A percentile compares a stretch with the other conserved stretches of the same genome.
These are phyloP conservation scores for Lasaia peninsularis DNA, from an alignment of 1,140 invertebrate genomes.

Conservation along the genomic window DNA sequence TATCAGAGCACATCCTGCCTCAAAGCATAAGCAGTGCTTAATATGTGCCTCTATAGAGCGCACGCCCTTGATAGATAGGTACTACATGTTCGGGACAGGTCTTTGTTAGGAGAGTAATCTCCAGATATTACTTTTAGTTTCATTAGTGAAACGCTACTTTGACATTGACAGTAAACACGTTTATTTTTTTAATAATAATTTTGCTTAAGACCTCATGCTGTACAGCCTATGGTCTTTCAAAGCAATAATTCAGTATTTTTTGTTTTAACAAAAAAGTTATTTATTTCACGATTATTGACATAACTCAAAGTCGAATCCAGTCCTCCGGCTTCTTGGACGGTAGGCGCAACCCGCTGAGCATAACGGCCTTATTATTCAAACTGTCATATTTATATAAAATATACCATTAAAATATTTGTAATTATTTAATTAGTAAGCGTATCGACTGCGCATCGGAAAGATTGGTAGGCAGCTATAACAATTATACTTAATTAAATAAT, in stretches of 20 bases:
- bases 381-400: conserved; percentile 2
- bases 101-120: no score
- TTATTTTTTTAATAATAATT: not conserved
- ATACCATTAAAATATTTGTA: not conserved
- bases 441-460: not conserved
- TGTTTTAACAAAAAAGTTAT: not conserved
- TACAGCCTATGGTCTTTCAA: not conserved
- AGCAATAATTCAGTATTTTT: not conserved
- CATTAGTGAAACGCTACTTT: no score
- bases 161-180: not conserved
- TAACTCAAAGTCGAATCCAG: not conserved
- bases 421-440: conserved; percentile 1
- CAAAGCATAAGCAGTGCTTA: no score
- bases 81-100: no score
- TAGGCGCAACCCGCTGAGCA: not conserved
- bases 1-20: no score
- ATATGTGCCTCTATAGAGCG: no score
- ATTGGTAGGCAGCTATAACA: no score
- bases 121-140: no score
- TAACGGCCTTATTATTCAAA: not conserved
- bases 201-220: not conserved
- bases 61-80: no score
- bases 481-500: no score
- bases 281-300: not conserved
- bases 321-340: not conserved